Conservation (phyloP, 92 coral and sea anemone genomes). For the Palythoa caribaeorum region DNA sequence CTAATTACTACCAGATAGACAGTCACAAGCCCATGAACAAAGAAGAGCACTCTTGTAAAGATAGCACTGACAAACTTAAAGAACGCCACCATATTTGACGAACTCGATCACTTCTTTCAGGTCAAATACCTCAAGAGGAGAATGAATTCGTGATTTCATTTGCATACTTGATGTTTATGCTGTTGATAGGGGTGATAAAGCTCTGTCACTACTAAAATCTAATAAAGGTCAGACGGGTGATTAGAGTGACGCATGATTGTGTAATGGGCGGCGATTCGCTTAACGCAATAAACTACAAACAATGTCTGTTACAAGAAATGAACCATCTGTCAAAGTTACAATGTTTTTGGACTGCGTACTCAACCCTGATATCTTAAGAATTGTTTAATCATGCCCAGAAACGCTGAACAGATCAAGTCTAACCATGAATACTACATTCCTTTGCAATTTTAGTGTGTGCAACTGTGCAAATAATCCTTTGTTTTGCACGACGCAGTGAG, state of each 20-base stretch:
- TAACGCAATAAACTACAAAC: not conserved
- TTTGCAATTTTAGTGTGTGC: not conserved
- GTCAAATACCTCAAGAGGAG: slow-evolving; percentile 14
- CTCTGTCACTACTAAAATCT: not conserved
- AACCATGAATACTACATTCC: not conserved
- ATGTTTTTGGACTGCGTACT: not conserved
- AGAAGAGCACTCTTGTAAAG: slow-evolving; percentile 85
- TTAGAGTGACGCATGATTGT: slow-evolving; percentile 32
- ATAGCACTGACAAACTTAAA: slow-evolving; percentile 81
- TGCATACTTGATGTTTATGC: slow-evolving; percentile 48
- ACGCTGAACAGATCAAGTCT: not conserved
- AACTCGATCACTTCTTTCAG: not conserved
- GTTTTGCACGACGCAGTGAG: not conserved
- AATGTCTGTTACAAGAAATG: not conserved
- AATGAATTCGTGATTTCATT: slow-evolving; percentile 23
- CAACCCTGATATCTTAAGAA: not conserved
- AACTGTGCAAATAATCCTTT: not conserved
- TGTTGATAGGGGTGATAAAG: slow-evolving; percentile 36
- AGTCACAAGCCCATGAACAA: slow-evolving; percentile 79
- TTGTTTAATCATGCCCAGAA: not conserved
- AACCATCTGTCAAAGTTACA: not conserved
- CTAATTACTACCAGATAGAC: slow-evolving; percentile 71
- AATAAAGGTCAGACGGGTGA: slow-evolving; percentile 43
- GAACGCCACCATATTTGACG: slow-evolving; percentile 64
- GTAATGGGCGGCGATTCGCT: slow-evolving; percentile 30